Evolutionary conservation across 2,113 vertebrate genomes (phyloP).

Genomic region (Trichechus manatus): DNA sequence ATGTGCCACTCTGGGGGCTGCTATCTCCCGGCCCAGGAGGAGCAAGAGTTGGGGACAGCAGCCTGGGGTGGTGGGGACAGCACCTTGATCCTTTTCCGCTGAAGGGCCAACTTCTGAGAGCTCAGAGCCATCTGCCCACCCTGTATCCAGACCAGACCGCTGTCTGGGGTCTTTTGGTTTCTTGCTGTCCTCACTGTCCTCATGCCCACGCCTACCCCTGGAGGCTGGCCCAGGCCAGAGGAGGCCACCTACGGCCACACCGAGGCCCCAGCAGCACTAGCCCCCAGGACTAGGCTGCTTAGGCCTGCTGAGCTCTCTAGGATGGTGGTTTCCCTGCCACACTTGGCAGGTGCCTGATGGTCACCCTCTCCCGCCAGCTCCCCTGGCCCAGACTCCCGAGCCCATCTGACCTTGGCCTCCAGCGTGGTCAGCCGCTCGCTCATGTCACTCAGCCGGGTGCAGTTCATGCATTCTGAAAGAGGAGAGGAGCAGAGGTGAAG

Average conservation of each 20-base stretch:
- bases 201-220: too few relatives aligned
- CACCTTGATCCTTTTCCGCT: background rate
- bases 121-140: background rate
- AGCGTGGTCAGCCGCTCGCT: conserved; percentile 91
- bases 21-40: background rate
- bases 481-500: background rate
- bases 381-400: background rate
- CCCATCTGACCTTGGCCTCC: conserved; percentile 92
- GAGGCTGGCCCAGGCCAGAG: background rate
- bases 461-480: conserved; percentile 96
- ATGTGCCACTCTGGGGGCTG: background rate
- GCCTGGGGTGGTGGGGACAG: background rate
- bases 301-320: background rate
- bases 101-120: background rate
- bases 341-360: rapidly evolving
- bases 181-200: background rate
- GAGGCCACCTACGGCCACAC: background rate
- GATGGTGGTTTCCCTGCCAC: too few relatives aligned
- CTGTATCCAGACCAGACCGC: background rate
- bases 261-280: background rate
- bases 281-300: background rate
- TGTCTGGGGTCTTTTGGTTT: background rate
- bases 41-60: background rate
- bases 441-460: conserved; percentile 92
- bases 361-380: background rate